Evolutionary conservation across 2,797 vertebrate genomes (phyloP).

Genomic region (Hoplostethus atlanticus): DNA sequence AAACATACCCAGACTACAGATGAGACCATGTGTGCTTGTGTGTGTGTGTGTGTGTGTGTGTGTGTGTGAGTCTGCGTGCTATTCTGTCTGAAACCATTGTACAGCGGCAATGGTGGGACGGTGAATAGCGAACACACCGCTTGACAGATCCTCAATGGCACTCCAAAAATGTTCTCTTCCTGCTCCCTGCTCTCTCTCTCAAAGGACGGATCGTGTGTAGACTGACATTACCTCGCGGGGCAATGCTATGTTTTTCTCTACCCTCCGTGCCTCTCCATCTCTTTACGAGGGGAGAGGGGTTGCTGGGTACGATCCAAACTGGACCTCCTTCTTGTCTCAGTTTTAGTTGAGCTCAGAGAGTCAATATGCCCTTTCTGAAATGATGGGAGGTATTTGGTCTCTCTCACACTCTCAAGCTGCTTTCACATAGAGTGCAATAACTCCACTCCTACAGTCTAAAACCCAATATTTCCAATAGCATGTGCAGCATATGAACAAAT

Average conservation of each 20-base stretch:
- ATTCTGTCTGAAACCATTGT: constrained; percentile 44
- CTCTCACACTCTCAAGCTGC: not conserved
- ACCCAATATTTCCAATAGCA: not conserved
- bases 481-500: not conserved
- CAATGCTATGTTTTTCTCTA: constrained; percentile 29
- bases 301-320: constrained; percentile 9
- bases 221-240: constrained; percentile 39
- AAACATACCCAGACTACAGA: constrained; percentile 65
- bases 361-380: constrained; percentile 16
- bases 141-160: constrained; percentile 50
- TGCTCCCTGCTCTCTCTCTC: constrained; percentile 33
- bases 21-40: constrained; percentile 64
- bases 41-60: constrained; percentile 55
- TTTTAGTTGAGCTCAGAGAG: constrained; percentile 15
- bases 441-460: not conserved
- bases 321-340: not conserved
- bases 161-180: constrained; percentile 29
- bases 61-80: not conserved
- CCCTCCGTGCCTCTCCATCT: constrained; percentile 18
- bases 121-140: constrained; percentile 57
- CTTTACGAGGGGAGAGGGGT: constrained; percentile 7
- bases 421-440: constrained; percentile 13
- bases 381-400: constrained; percentile 14
- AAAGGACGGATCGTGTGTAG: constrained; percentile 26
- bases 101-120: constrained; percentile 36